Percentiles rank a stretch among this genome's conserved stretches.
These are phyloP conservation scores for Lymantria monacha DNA, from an alignment of 2,888 invertebrate genomes.

Conservation along the genomic window DNA sequence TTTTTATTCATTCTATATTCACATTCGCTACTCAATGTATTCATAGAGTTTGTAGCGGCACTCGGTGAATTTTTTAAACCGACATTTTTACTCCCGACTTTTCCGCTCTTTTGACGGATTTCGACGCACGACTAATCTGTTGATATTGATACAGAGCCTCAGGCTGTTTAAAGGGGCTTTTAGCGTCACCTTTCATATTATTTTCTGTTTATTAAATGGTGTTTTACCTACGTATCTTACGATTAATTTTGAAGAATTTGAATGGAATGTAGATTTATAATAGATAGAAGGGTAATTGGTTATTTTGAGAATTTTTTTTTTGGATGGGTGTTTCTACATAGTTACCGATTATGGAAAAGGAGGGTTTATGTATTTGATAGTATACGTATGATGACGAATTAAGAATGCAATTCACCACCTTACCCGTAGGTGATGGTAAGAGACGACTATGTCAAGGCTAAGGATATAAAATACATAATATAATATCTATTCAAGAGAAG, in stretches of 20 bases:
- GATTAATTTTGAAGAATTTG: not conserved
- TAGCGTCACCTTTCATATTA: slow-evolving; percentile 22
- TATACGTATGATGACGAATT: no score
- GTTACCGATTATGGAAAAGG: no score
- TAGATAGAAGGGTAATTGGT: not conserved
- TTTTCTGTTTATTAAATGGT: slow-evolving; percentile 12
- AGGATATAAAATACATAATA: no score
- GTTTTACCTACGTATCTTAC: slow-evolving; percentile 2
- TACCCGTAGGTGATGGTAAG: no score
- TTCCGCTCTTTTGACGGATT: slow-evolving; percentile 59
- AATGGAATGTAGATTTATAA: not conserved
- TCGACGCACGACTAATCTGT: slow-evolving; percentile 63
- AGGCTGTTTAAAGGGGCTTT: slow-evolving; percentile 22
- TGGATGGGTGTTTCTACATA: no score
- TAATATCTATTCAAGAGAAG: no score
- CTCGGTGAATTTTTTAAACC: slow-evolving; percentile 43
- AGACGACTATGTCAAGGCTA: no score
- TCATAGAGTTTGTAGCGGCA: slow-evolving; percentile 48
- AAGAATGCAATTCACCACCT: no score
- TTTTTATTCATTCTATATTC: slow-evolving; percentile 74
- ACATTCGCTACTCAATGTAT: slow-evolving; percentile 66
- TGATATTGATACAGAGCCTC: slow-evolving; percentile 61
- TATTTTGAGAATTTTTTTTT: no score
- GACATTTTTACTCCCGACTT: slow-evolving; percentile 38
- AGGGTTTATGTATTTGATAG: no score